These are phyloP conservation scores for Oophaga sylvatica DNA, from an alignment of 2,797 vertebrate species.

Conservation along the genomic window DNA sequence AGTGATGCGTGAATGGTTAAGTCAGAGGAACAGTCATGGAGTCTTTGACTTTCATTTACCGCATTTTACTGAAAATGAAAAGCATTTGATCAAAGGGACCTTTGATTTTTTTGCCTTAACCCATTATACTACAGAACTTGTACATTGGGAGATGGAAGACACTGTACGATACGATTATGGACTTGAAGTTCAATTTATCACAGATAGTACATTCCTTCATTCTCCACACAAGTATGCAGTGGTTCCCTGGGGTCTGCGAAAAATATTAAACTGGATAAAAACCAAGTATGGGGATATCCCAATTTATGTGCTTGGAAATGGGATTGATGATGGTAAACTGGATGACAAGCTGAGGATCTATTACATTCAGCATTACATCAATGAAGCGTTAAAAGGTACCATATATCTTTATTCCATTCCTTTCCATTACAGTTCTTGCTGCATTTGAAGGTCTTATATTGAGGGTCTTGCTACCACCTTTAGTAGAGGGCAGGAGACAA, in stretches of 20 bases:
- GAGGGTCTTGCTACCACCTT: not conserved
- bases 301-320: conserved; percentile 88
- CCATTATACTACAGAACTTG: conserved; percentile 90
- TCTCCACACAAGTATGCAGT: conserved; percentile 82
- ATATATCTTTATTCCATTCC: conserved; percentile 63
- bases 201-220: conserved; percentile 92
- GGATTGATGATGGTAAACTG: conserved; percentile 84
- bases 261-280: conserved; percentile 89
- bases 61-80: conserved; percentile 86
- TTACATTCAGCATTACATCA: conserved; percentile 92
- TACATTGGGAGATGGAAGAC: conserved; percentile 88
- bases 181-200: conserved; percentile 88
- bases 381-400: conserved; percentile 94
- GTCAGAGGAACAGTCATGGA: conserved; percentile 78
- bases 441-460: no score
- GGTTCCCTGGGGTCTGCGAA: conserved; percentile 94
- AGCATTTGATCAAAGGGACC: conserved; percentile 81
- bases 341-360: conserved; percentile 87
- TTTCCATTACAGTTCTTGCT: not conserved
- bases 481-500: not conserved
- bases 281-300: conserved; percentile 82
- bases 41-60: conserved; percentile 83
- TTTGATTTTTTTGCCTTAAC: conserved; percentile 94
- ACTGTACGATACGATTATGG: conserved; percentile 81
- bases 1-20: conserved; percentile 89